Base-by-base conservation (phyloP, 2,888 invertebrate species). In the Melipona bicolor region DNA sequence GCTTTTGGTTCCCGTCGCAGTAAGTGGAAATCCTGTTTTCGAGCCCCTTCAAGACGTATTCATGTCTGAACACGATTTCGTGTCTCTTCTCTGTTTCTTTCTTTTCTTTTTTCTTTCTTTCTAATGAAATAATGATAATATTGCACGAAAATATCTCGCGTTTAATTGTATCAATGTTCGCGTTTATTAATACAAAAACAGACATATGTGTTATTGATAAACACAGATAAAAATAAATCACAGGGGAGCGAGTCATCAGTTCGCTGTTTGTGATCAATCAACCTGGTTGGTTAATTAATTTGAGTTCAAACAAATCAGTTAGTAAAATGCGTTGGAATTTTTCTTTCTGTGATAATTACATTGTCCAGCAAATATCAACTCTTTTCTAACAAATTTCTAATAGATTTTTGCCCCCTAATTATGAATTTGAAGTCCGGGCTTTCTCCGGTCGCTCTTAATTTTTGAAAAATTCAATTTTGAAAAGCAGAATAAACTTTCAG, bases 21-120 rank as follows among this genome's bases (percentile, higher is more conserved):
- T 81, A 85, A 84, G 84, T 84, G 85, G 84, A 85, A 61, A 75
- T 73, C 72, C 77, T 85, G 84, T 85, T 67, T 65, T 85, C 83
- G 85, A 84, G 77, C 77, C 85, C 84, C 77, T 84, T 85, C 84
- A 71, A 59, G 62, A 43, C 52, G 19, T 36, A 59, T 68, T 52
- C 49, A 67, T 49, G 56, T 56, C 43, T 49, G 27, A 64, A 32
- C 64, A 36, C 52, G 17, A 17, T 62, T 62, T 24, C 43, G 15
- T 36, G 43, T 49, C 56, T 65, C 54, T n/a, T 65, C 49, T 4
- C 19, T 36, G 36, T 36, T 19, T n/a, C 32, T 36, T 19, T n/a
- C 32, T 69, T 27, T 54, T 21, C 19, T 32, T 52, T 52, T 61
- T 61, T 61, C 17, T 9, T 52, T 52, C 13, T 52, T 19, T 54